Evolutionary conservation across 2,113 vertebrate species (phyloP).

Genomic region (Psilopsiagon aurifrons): DNA sequence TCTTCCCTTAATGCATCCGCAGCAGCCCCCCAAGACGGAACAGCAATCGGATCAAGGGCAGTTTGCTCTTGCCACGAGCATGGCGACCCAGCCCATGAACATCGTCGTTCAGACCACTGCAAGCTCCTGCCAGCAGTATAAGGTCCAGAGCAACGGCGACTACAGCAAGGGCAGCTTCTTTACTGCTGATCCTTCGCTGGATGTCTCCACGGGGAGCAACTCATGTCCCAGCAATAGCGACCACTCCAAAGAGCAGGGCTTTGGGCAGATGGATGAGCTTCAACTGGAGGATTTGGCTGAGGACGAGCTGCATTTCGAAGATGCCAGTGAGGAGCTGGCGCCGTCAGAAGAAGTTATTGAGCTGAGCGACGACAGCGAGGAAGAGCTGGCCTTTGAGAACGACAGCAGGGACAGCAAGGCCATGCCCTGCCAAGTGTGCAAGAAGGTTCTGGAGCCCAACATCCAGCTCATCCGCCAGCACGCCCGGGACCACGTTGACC

Average conservation of each 20-base stretch:
- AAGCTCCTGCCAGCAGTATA: conserved; percentile 73
- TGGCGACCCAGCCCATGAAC: conserved; percentile 65
- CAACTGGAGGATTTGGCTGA: conserved; percentile 80
- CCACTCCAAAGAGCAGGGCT: conserved; percentile 74
- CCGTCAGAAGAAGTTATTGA: conserved; percentile 90
- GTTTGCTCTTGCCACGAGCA: conserved; percentile 41
- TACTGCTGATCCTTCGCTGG: conserved; percentile 65
- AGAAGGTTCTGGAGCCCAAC: conserved; percentile 84
- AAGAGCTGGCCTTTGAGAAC: conserved; percentile 87
- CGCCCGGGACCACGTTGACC: conserved; percentile 85
- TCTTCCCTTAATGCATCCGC: conserved; percentile 54
- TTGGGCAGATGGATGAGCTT: conserved; percentile 79
- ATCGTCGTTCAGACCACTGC: conserved; percentile 15
- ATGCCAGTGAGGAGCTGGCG: conserved; percentile 77
- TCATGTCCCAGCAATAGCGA: conserved; percentile 77
- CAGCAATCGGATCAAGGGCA: conserved; percentile 77
- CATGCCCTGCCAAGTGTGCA: conserved; percentile 87
- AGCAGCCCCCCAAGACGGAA: conserved; percentile 80
- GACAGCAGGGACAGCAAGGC: conserved; percentile 74
- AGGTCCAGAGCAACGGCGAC: conserved; percentile 79
- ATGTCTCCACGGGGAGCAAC: conserved; percentile 72
- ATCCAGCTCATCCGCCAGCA: conserved; percentile 85
- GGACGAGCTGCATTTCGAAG: conserved; percentile 74
- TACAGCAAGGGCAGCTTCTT: conserved; percentile 78
- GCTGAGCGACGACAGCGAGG: conserved; percentile 92